Conservation (phyloP, 35 echinoderm and acorn worm species). For the Heliocidaris tuberculata region DNA sequence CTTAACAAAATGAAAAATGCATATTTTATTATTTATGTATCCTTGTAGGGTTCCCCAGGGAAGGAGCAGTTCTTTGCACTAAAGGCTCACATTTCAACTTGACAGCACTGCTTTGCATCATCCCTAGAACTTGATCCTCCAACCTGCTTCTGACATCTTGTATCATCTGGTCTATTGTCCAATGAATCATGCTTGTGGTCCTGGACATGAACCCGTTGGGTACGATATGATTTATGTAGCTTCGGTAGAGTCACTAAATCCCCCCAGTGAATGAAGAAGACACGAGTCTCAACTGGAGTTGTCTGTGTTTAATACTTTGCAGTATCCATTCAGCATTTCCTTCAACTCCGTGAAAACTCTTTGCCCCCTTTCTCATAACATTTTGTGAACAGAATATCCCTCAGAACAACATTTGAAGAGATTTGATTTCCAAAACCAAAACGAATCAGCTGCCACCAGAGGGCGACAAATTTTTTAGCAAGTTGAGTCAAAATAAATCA, state of each 20-base stretch:
- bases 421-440: no score
- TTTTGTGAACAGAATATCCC: background rate
- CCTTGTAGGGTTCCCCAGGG: background rate
- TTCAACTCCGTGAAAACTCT: no score
- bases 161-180: background rate
- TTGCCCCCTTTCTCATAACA: background rate
- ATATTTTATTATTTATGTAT: background rate
- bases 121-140: no score
- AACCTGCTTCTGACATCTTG: background rate
- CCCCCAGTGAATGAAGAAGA: background rate
- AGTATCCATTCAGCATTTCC: no score
- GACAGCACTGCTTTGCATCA: background rate
- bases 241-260: no score
- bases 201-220: no score
- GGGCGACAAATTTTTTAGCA: no score
- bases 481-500: no score
- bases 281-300: background rate
- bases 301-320: background rate
- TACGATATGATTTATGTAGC: background rate
- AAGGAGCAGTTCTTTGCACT: constrained; percentile 36
- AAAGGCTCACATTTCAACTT: background rate
- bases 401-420: background rate
- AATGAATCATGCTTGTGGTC: no score
- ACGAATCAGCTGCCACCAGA: no score
- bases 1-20: no score